These are phyloP conservation scores for Gobionotothen gibberifrons DNA, from an alignment of 2,797 vertebrate genomes.

Conservation along the genomic window DNA sequence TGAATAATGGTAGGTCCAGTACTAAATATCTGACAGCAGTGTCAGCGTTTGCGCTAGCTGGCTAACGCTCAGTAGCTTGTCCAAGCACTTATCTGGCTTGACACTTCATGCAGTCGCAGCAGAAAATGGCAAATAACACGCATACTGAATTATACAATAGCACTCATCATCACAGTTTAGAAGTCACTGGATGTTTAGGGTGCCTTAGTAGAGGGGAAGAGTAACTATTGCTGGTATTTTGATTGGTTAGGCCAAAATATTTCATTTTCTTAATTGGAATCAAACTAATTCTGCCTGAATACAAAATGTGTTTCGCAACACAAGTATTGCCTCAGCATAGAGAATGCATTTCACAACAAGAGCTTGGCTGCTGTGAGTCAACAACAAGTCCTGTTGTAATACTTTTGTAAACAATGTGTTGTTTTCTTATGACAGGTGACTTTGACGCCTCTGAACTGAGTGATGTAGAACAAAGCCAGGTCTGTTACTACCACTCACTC, in stretches of 20 bases:
- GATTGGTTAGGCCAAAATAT: constrained; percentile 13
- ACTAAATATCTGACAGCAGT: constrained; percentile 60
- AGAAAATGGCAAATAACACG: constrained; percentile 58
- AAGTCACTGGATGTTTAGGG: constrained; percentile 13
- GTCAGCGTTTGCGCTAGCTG: constrained; percentile 56
- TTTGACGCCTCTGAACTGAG: constrained; percentile 73
- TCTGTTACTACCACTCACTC: constrained; percentile 57
- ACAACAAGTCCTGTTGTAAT: not conserved
- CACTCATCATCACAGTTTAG: constrained; percentile 10
- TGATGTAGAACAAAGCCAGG: constrained; percentile 80
- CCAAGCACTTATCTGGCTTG: constrained; percentile 56
- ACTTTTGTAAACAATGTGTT: constrained; percentile 28
- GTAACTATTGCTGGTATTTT: not conserved
- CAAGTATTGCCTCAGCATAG: constrained; percentile 11
- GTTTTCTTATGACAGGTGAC: constrained; percentile 75
- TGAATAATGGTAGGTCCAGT: constrained; percentile 72
- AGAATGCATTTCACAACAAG: constrained; percentile 19
- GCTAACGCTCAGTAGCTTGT: constrained; percentile 44
- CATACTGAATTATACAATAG: constrained; percentile 23
- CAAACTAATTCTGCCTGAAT: not conserved
- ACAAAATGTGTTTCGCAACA: constrained; percentile 14
- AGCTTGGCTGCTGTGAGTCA: constrained; percentile 38
- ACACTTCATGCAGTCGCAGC: constrained; percentile 57
- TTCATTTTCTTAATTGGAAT: not conserved
- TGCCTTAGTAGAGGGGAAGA: not conserved